These are phyloP conservation scores for Aplysia californica DNA, from an alignment of 1,140 invertebrate genomes.

Conservation along the genomic window DNA sequence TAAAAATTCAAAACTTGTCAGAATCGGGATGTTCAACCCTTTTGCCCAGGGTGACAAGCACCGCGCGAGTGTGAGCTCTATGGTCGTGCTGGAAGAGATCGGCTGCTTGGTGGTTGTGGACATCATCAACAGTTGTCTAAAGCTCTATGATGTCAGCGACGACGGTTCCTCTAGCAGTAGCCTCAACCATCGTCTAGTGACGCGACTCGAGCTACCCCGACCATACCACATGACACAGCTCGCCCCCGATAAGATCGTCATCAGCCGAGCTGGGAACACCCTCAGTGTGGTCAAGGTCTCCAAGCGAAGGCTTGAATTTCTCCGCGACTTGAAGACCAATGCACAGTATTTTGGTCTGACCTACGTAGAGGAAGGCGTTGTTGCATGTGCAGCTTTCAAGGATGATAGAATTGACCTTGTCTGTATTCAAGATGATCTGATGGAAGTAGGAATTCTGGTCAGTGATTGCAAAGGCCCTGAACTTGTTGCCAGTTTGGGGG, in stretches of 20 bases:
- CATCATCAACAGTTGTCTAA: slow-evolving; percentile 26
- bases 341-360: slow-evolving; percentile 13
- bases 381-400: slow-evolving; percentile 8
- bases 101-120: slow-evolving; percentile 7
- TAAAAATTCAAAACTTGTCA: not conserved
- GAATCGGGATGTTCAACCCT: not conserved
- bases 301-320: slow-evolving; percentile 21
- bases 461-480: slow-evolving; percentile 9
- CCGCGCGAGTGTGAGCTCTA: slow-evolving; percentile 6
- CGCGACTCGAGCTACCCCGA: not conserved
- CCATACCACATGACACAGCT: slow-evolving; percentile 12
- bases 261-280: not conserved
- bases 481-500: not conserved
- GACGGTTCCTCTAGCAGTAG: not conserved
- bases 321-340: not conserved
- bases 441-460: not conserved
- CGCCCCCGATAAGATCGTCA: not conserved
- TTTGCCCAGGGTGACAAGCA: slow-evolving; percentile 9
- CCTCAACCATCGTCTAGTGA: not conserved
- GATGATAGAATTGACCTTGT: slow-evolving; percentile 15
- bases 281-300: slow-evolving; percentile 16
- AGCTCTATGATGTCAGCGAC: slow-evolving; percentile 1
- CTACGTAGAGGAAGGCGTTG: not conserved
- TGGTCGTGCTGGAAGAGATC: slow-evolving; percentile 17
- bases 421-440: not conserved